Conservation (phyloP, 2,888 invertebrate species). For the Cataglyphis rosenhaueri region DNA sequence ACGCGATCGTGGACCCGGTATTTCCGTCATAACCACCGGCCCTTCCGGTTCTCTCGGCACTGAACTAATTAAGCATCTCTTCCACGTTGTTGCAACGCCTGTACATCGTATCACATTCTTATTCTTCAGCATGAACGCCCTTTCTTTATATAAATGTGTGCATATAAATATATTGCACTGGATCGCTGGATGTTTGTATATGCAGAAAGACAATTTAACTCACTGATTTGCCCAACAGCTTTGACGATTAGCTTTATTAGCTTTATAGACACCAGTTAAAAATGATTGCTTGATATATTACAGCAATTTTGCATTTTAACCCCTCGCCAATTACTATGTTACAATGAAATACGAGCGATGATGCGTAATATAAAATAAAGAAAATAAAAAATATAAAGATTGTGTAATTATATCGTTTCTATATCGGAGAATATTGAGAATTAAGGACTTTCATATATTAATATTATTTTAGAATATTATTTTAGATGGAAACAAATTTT, state of each 20-base stretch:
- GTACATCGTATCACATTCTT: conserved; percentile 3
- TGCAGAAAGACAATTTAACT: conserved; percentile 32
- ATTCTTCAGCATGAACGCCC: neutral
- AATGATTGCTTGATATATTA: conserved; percentile 71
- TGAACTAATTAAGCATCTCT: conserved; percentile 76
- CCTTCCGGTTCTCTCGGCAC: conserved; percentile 77
- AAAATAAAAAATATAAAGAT: neutral
- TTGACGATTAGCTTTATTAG: conserved; percentile 80
- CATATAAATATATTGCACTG: too few relatives aligned
- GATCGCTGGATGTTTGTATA: neutral
- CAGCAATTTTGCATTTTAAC: conserved; percentile 28
- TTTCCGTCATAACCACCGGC: conserved; percentile 79
- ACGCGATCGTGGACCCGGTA: conserved; percentile 82
- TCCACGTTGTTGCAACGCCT: conserved; percentile 65
- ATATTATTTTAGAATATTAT: neutral
- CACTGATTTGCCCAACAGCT: conserved; percentile 61
- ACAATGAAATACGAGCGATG: neutral
- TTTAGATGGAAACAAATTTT: neutral
- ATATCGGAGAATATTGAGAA: neutral
- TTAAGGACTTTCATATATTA: neutral
- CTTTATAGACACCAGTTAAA: conserved; percentile 81
- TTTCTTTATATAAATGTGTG: neutral
- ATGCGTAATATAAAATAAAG: neutral
- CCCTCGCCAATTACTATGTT: conserved; percentile 4
- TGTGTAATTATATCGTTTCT: neutral